Base-by-base conservation (phyloP, 1,140 invertebrate species). In the Lucilia cuprina region DNA sequence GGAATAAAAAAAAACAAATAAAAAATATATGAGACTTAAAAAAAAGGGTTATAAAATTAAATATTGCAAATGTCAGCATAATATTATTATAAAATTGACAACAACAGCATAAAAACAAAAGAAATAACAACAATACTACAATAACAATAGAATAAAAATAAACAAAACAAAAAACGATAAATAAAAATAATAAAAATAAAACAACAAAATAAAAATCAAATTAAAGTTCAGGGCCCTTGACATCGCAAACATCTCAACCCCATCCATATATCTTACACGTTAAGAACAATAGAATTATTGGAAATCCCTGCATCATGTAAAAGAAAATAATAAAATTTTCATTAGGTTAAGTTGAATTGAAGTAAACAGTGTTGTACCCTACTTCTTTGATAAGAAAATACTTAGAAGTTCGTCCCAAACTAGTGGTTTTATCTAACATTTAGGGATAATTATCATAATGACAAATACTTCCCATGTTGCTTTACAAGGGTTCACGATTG, bases 11-110 rank as follows among this genome's bases (percentile, higher is more conserved):
- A 5, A 19, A n/a, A 21, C 17, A 19, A 19, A 50, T 13, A 78
- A 78, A 78, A 78, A n/a, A 60, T 60, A n/a, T n/a, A 60, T 14
- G 34, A 78, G 34, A 17, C 25, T 30, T n/a, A n/a, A 77, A 19
- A 41, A n/a, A 41, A 17, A 41, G 34, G 41, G 77, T 50, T 49
- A 49, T 80, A 80, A 80, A 49, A 80, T 80, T 80, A 80, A 80
- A 84, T 82, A 84, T 82, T 74, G 30, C 41, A 74, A 84, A 84
- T 82, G 65, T 74, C 83, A 82, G 65, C 83, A 84, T 74, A 84
- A 84, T 80, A 17, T 49, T 21, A 80, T 80, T 80, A 49, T 21
- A 80, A 80, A 80, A 70, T 70, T 19, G 65, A 70, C 50, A 55
- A 55, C 17, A 55, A 10, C 41, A 41, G 41, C 41, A 41, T 41